Conservation (phyloP, 2,797 vertebrate species). For the Halcyon smyrnensis region DNA sequence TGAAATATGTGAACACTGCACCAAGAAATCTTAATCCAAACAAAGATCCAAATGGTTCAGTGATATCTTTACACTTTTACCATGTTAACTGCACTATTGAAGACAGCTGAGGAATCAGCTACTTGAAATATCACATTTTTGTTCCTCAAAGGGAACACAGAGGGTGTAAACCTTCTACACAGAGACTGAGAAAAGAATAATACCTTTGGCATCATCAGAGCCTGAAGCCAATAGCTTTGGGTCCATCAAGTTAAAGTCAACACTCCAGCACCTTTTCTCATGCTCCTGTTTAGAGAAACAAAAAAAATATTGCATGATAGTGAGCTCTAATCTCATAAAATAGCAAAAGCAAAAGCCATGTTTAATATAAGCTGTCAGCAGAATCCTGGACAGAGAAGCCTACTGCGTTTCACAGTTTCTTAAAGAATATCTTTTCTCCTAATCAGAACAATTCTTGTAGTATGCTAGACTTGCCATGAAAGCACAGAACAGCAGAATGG, state of each 20-base stretch:
- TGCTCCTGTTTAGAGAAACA: slow-evolving; percentile 86
- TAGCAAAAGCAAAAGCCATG: background rate
- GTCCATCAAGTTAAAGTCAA: slow-evolving; percentile 99
- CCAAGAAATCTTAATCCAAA: slow-evolving; percentile 13
- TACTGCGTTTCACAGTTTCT: background rate
- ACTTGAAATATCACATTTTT: background rate
- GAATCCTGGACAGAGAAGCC: background rate
- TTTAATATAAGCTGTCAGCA: background rate
- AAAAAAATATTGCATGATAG: slow-evolving; percentile 9
- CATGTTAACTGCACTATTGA: background rate
- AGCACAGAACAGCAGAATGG: background rate
- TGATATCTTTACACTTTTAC: background rate
- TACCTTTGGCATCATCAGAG: slow-evolving; percentile 99
- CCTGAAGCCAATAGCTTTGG: slow-evolving; percentile 98
- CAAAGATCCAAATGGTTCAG: background rate
- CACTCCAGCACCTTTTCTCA: slow-evolving; percentile 99
- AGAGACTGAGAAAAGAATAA: background rate
- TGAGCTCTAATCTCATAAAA: background rate
- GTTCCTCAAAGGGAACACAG: background rate
- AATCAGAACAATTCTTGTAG: background rate
- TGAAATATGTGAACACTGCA: background rate
- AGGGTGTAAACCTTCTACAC: background rate
- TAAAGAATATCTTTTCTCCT: background rate
- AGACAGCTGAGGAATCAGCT: background rate
- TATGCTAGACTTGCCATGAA: background rate